A percentile compares a stretch with the other conserved stretches of the same genome.
Evolutionary conservation across 1,140 invertebrate species (phyloP).

Genomic region (Ceratoteleas bidentatus): DNA sequence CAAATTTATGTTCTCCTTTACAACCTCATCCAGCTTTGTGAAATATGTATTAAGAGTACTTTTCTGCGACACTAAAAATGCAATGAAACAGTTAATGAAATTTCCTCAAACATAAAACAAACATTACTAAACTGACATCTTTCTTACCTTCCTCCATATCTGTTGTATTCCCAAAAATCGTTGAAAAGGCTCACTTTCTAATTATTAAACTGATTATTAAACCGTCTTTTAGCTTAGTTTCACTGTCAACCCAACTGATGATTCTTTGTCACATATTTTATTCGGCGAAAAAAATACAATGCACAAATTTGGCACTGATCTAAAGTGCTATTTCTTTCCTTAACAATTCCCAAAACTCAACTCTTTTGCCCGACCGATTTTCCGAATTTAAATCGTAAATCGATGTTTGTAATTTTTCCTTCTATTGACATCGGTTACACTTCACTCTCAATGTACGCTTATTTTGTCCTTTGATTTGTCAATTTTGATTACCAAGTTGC

Average conservation of each 20-base stretch:
- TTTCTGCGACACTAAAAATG: constrained; percentile 14
- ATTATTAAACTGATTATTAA: no score
- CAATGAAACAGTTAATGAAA: background rate
- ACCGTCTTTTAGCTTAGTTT: no score
- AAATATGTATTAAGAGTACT: constrained; percentile 11
- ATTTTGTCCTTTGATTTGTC: background rate
- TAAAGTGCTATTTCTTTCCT: no score
- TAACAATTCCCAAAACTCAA: no score
- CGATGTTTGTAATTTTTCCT: constrained; percentile 3
- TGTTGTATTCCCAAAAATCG: no score
- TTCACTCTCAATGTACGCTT: background rate
- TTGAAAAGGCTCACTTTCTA: no score
- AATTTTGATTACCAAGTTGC: constrained; percentile 3
- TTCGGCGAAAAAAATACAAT: no score
- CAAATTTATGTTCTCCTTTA: constrained; percentile 6
- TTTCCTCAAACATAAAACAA: background rate
- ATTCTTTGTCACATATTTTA: no score
- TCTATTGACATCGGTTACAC: background rate
- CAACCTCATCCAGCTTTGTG: constrained; percentile 12
- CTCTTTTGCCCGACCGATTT: no score
- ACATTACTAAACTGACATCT: background rate
- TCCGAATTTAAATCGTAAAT: constrained; percentile 7
- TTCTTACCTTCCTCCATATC: background rate
- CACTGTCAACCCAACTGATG: no score
- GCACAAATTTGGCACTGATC: no score